Evolutionary conservation across 2,888 invertebrate species (phyloP), one percentile per base, ranked within the genome.

Genomic region (Agriotes lineatus): DNA sequence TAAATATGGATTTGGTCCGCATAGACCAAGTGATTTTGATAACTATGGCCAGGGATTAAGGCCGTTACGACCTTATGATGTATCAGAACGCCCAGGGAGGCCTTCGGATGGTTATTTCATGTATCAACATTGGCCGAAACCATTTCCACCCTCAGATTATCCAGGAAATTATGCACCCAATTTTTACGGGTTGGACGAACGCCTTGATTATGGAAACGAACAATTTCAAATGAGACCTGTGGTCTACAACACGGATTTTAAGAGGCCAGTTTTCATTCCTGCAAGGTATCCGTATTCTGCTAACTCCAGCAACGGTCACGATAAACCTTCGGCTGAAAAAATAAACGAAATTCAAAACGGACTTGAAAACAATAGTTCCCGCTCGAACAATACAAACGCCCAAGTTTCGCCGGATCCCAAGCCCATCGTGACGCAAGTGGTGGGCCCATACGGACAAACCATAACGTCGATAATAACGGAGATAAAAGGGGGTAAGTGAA

Each of bases 401-500:
- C 14, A n/a, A 2, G 12, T 19, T 1, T 20, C n/a, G 2, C 10
- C 19, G 5, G 19, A 19, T 1, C 16, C 19, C 9, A 44, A 18
- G n/a, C 44, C 44, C 2, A 44, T 44, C 10, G 74, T 82, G 2
- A 79, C 78, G 1, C 75, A 82, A 45, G 79, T 73, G 61, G 72
- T 78, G 33, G 82, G 81, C n/a, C 72, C 78, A 2, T 69, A 81
- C 63, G 84, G 84, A 14, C 79, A 81, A 58, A 77, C 78, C 10
- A 80, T 84, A 42, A 83, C 82, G 9, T 82, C 83, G 5, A 81
- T 83, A 59, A 82, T 84, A 48, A 83, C 82, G 2, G 80, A 81
- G 69, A 73, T 83, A 54, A 64, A 75, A 60, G 74, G 79, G 37
- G 77, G 82, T 82, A 74, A 82, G 82, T 78, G 44, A 50, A 30